phyloP scores from a whole-genome alignment of 23 tunicate genomes.

The Trididemnum miniatum region DNA sequence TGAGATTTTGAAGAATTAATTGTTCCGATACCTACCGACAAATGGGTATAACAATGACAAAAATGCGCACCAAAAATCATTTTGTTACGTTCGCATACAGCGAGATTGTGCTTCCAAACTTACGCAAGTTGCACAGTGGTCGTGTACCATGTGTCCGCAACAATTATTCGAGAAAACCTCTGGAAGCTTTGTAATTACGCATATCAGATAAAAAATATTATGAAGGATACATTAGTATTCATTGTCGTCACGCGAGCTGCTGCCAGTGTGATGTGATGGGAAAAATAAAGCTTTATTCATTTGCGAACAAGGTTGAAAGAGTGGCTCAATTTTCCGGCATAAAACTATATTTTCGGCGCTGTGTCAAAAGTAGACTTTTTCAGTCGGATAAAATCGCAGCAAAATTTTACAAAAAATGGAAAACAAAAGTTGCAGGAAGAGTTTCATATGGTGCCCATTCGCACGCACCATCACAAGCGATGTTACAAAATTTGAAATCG shows the following conservation, averaged over 20 bases:
- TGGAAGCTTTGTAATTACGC: neutral
- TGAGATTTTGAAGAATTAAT: too few species aligned
- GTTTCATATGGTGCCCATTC: conserved; percentile 11
- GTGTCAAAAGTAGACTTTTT: neutral
- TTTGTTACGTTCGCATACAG: too few species aligned
- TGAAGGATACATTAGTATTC: neutral
- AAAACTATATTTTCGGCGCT: neutral
- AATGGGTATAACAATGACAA: too few species aligned
- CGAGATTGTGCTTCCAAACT: neutral
- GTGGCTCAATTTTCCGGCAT: neutral
- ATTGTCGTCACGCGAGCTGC: neutral
- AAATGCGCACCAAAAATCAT: too few species aligned
- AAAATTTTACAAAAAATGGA: neutral
- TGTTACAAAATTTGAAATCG: neutral
- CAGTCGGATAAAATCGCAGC: neutral
- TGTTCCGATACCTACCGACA: too few species aligned
- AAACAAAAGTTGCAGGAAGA: neutral
- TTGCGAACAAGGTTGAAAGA: neutral
- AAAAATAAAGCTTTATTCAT: conserved; percentile 1
- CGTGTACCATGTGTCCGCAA: neutral
- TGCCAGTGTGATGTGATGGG: neutral
- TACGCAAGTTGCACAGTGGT: neutral
- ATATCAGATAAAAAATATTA: neutral
- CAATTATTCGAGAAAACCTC: neutral
- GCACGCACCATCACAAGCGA: conserved; percentile 11